Conservation (phyloP, 2,797 vertebrate genomes). For the Periparus ater region DNA sequence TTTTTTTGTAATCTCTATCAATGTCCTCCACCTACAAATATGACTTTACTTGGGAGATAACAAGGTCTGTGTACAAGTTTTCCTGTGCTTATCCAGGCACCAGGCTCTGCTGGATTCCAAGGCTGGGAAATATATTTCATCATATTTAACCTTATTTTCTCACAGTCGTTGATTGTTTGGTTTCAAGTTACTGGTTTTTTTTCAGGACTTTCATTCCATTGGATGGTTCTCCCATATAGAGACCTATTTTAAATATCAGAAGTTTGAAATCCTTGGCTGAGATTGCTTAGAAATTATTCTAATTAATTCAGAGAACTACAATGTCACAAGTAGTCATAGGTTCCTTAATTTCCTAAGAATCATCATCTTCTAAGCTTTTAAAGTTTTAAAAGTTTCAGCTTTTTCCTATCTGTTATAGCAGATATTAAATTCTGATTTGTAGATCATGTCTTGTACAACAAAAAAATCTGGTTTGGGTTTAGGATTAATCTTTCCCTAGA, state of each 20-base stretch:
- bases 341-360: neutral
- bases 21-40: conserved; percentile 72
- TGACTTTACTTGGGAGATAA: conserved; percentile 66
- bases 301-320: neutral
- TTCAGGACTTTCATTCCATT: neutral
- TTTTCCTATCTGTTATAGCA: neutral
- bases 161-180: neutral
- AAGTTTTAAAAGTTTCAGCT: neutral
- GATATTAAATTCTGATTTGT: neutral
- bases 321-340: neutral
- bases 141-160: neutral
- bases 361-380: neutral
- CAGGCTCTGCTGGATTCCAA: conserved; percentile 25
- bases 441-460: neutral
- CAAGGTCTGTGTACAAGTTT: conserved; percentile 84
- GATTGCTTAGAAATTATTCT: neutral
- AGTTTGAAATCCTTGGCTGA: neutral
- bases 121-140: conserved; percentile 9
- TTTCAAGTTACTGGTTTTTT: neutral
- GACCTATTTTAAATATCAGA: neutral
- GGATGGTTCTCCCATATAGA: neutral
- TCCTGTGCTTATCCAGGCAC: conserved; percentile 53
- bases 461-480: neutral
- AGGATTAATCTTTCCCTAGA: neutral
- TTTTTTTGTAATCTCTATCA: conserved; percentile 72